Base-by-base conservation (phyloP, 2,797 vertebrate species). In the Sphenopsis melanotis region DNA sequence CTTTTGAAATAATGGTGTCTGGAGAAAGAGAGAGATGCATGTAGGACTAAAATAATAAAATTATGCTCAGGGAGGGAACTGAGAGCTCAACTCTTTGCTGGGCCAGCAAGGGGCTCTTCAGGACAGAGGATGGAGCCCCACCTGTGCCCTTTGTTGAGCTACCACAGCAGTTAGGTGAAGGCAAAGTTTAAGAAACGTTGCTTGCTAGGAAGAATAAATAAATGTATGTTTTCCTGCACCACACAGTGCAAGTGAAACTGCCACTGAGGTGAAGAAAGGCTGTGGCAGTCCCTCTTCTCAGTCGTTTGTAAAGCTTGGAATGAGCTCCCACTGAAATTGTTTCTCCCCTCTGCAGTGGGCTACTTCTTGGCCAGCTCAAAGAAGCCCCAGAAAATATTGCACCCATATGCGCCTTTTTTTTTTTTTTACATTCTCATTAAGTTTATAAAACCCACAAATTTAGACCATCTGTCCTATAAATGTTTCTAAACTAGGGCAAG, bases 381-480 rank as follows among this genome's bases (percentile, higher is more conserved):
- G 91, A 96, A 95, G 92, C 85, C 63, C 89, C 81, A 96, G 68
- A 92, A 96, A 96, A 97, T 88, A 96, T 95, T 97, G 84, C 77
- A 87, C 91, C 91, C 96, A 93, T 96, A 95, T 96, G 92, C 3
- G 65, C 32, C 36, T 84, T 66, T 55, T 84, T 66, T 93, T 94
- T 86, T 94, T 88, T 95, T 95, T 92, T 63, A 93, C 89, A 92
- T 92, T 96, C 93, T 97, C 90, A 96, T 97, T 98, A 96, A 96
- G 91, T 96, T 97, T 97, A 93, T 96, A 96, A 96, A 97, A 95
- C 88, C 96, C 97, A 97, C 95, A 94, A 97, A 97, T 93, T 93
- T 97, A 97, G 95, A 95, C 85, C 95, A 97, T 89, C 84, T 97
- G 96, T 96, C 92, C 95, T 96, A 94, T 97, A 97, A 97, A 96